Evolutionary conservation across 2,113 vertebrate species (phyloP).

Genomic region (Caranx ignobilis): DNA sequence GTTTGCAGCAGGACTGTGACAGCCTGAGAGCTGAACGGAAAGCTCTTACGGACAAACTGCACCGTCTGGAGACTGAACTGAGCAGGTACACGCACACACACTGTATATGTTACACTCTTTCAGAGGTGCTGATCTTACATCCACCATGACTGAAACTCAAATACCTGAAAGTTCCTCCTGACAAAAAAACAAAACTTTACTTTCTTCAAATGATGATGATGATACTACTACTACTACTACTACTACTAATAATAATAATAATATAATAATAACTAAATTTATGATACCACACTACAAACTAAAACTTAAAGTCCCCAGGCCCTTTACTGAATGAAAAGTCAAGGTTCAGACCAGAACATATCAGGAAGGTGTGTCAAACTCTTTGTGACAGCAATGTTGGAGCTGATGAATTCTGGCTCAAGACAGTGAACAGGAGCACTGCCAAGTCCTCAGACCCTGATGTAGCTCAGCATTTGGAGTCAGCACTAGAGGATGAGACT

Average conservation of each 20-base stretch:
- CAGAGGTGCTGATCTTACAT: too few relatives aligned
- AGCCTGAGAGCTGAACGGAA: slow-evolving; percentile 89
- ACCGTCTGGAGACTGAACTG: slow-evolving; percentile 90
- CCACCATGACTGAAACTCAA: too few relatives aligned
- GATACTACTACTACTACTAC: too few relatives aligned
- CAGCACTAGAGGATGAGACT: slow-evolving; percentile 20
- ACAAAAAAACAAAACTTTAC: too few relatives aligned
- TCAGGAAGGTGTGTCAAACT: background rate
- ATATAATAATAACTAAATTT: background rate
- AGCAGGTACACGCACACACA: slow-evolving; percentile 84
- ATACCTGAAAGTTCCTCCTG: too few relatives aligned
- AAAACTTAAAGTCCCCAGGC: background rate
- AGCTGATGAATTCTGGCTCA: slow-evolving; percentile 7
- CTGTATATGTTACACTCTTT: too few relatives aligned
- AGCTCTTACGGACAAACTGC: slow-evolving; percentile 87
- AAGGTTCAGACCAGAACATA: background rate
- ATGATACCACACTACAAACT: background rate
- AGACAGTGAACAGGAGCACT: background rate
- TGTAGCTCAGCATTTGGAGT: slow-evolving; percentile 4
- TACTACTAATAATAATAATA: too few relatives aligned
- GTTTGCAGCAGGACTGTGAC: slow-evolving; percentile 90
- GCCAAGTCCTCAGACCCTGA: background rate
- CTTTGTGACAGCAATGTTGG: background rate
- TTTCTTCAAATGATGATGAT: too few relatives aligned
- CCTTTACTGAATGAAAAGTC: background rate